Base-by-base conservation (phyloP, 2,113 vertebrate genomes). In the Chaenocephalus aceratus region DNA sequence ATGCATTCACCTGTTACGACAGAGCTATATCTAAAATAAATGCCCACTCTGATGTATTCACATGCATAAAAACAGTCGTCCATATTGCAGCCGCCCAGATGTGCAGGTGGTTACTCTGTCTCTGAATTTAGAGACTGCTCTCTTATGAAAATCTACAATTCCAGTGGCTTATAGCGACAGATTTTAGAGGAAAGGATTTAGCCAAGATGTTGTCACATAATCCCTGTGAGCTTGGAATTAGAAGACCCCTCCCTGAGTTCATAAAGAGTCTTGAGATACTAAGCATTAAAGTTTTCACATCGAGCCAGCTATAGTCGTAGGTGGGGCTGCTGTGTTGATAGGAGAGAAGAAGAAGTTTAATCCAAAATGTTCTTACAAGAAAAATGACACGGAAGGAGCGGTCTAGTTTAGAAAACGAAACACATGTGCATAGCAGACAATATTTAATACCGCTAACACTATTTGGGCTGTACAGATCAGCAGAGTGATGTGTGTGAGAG, bases 181-280 rank as follows among this genome's bases (percentile, higher is more conserved):
- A 83, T 84, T n/a, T 23, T 46, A 66, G 75, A 85, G 67, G 71
- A 34, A 73, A 74, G 79, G 87, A 85, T 88, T 90, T 86, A 79
- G 54, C 63, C 57, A 77, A 89, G 74, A 88, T 88, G 73, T 84
- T 86, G 80, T 89, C 85, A 77, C 52, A 72, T 87, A 91, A 90
- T 87, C 86, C 80, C 2, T 49, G 66, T 80, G 78, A 80, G 7
- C 49, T 78, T 59, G 57, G 63, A 85, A 85, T 85, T 75, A 85
- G 76, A 87, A 58, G 82, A 74, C 61, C 60, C 26, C 66, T 71
- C 65, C 49, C 51, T 5, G 58, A 80, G 66, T 75, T 83, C 82
- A 82, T 51, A 30, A 77, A 53, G 72, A 75, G 65, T 64, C 77
- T 79, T 62, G 62, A 75, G 72, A 80, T 75, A 80, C 63, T 7